Conservation (phyloP, 2,113 vertebrate species). For the Upupa epops region DNA sequence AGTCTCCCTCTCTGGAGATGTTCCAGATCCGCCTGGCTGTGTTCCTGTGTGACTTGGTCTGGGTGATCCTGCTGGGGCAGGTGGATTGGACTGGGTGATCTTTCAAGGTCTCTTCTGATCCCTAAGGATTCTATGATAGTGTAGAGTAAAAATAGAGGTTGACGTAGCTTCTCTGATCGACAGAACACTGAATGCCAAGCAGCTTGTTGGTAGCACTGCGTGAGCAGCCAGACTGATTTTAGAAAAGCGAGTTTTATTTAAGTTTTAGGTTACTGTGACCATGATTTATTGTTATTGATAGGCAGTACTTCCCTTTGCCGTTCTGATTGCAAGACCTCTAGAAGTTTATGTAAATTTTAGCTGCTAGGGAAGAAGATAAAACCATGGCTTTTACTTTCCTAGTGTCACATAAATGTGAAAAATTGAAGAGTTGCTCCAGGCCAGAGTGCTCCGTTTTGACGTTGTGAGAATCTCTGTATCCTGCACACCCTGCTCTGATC, state of each 20-base stretch:
- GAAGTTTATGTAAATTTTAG: slow-evolving; percentile 70
- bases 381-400: slow-evolving; percentile 62
- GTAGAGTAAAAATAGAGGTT: slow-evolving; percentile 27
- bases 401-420: slow-evolving; percentile 71
- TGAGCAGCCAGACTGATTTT: not conserved
- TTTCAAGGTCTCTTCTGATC: too few relatives aligned
- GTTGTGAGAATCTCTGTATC: slow-evolving; percentile 45
- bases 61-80: too few relatives aligned
- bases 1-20: too few relatives aligned
- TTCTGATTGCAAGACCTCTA: slow-evolving; percentile 68
- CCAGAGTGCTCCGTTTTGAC: slow-evolving; percentile 57
- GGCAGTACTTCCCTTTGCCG: slow-evolving; percentile 52
- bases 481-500: slow-evolving; percentile 7
- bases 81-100: too few relatives aligned
- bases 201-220: not conserved
- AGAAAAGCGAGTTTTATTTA: slow-evolving; percentile 50
- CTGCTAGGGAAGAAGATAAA: slow-evolving; percentile 61
- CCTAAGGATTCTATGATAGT: too few relatives aligned
- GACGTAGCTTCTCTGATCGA: not conserved
- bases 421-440: slow-evolving; percentile 68
- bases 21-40: too few relatives aligned
- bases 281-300: slow-evolving; percentile 66
- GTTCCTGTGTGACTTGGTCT: too few relatives aligned
- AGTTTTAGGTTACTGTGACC: slow-evolving; percentile 33
- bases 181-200: not conserved